Evolutionary conservation across 2,113 vertebrate genomes (phyloP).

Genomic region (Mugil cephalus): DNA sequence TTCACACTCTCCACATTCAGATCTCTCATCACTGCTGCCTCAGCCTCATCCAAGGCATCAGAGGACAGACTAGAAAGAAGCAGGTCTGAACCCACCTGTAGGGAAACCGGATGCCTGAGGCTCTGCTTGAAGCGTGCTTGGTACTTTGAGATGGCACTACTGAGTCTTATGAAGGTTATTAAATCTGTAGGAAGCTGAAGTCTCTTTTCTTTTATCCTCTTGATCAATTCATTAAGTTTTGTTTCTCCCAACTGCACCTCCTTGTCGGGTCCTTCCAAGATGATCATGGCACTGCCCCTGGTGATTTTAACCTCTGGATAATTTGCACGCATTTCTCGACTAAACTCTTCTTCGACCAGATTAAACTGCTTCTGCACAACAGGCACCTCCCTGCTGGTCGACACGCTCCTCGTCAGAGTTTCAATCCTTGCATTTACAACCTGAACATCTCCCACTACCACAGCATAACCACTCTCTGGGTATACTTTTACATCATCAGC

Average conservation of each 20-base stretch:
- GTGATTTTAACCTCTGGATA: constrained; percentile 26
- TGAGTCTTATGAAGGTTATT: constrained; percentile 55
- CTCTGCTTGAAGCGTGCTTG: constrained; percentile 58
- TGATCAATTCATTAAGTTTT: constrained; percentile 41
- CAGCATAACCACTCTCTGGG: constrained; percentile 25
- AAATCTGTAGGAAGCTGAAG: constrained; percentile 31
- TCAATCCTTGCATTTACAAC: constrained; percentile 48
- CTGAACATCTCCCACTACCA: constrained; percentile 65
- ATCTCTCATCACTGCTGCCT: constrained; percentile 45
- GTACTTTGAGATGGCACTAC: constrained; percentile 47
- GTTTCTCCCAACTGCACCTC: constrained; percentile 44
- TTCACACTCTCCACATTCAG: constrained; percentile 28
- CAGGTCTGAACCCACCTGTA: constrained; percentile 58
- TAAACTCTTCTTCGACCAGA: constrained; percentile 70
- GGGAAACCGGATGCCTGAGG: constrained; percentile 60
- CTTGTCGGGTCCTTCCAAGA: constrained; percentile 54
- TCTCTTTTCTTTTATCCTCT: constrained; percentile 48
- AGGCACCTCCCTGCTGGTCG: constrained; percentile 24
- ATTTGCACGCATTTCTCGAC: neutral
- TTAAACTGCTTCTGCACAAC: constrained; percentile 48
- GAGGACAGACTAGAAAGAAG: constrained; percentile 69
- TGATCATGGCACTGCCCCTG: neutral
- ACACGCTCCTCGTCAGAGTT: constrained; percentile 29
- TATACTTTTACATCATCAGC: constrained; percentile 59
- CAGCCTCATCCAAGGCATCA: constrained; percentile 64